These are phyloP conservation scores for Dascyllus trimaculatus DNA, from an alignment of 2,113 vertebrate genomes.

Conservation along the genomic window DNA sequence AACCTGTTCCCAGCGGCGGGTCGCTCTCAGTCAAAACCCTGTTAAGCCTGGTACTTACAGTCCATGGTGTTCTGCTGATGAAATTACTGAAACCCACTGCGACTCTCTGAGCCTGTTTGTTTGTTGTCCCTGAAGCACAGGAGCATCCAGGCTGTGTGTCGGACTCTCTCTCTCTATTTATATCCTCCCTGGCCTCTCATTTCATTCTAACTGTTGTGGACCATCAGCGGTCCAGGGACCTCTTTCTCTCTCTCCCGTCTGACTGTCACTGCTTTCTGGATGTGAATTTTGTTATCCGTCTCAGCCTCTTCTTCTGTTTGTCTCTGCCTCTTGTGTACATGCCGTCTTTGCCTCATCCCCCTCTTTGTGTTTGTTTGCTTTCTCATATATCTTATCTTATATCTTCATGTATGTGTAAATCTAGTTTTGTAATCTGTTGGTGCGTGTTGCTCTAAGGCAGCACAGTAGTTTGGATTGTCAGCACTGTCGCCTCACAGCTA, in stretches of 20 bases:
- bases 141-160: neutral
- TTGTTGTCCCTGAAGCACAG: constrained; percentile 4
- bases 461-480: no score
- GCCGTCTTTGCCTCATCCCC: neutral
- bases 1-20: neutral
- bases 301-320: neutral
- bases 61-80: neutral
- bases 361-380: neutral
- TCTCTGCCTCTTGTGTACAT: neutral
- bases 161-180: neutral
- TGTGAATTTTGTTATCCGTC: neutral
- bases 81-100: neutral
- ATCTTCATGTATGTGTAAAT: no score
- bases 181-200: constrained; percentile 1
- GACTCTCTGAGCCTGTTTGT: neutral
- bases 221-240: neutral
- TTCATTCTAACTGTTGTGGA: neutral
- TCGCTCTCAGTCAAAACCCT: neutral
- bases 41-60: neutral
- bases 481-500: no score
- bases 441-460: no score
- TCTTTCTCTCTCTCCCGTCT: neutral
- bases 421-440: no score
- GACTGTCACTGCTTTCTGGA: neutral
- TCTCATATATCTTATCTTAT: no score